These are phyloP conservation scores for Eupeodes corollae DNA, from an alignment of 1,140 invertebrate genomes.

Conservation along the genomic window DNA sequence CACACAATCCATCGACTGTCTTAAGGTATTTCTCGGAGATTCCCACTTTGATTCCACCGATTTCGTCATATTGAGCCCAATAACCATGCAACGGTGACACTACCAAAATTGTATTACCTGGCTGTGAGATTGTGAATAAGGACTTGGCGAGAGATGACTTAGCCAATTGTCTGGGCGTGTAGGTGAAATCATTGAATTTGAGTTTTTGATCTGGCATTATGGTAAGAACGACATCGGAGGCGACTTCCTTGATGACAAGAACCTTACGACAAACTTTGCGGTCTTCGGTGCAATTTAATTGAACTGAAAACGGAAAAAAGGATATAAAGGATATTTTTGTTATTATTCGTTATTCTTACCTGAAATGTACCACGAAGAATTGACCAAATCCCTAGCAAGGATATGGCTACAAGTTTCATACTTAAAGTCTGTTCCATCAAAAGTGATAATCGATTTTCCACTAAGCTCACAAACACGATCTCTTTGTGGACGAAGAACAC, in stretches of 20 bases:
- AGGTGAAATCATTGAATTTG: conserved; percentile 51
- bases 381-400: conserved; percentile 52
- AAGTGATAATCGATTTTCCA: conserved; percentile 62
- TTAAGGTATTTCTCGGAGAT: conserved; percentile 48
- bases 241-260: conserved; percentile 36
- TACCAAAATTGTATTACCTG: conserved; percentile 56
- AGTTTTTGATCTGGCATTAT: conserved; percentile 48
- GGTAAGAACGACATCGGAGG: conserved; percentile 21
- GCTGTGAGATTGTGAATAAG: conserved; percentile 51
- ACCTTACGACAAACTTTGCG: conserved; percentile 48
- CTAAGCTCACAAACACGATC: conserved; percentile 60
- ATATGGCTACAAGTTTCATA: conserved; percentile 72
- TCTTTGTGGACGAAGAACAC: conserved; percentile 45
- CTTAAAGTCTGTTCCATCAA: conserved; percentile 62
- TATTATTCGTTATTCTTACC: conserved; percentile 39
- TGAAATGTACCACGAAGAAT: conserved; percentile 52
- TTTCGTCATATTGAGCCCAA: conserved; percentile 55
- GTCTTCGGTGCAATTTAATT: conserved; percentile 26
- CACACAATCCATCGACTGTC: conserved; percentile 65
- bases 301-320: conserved; percentile 12
- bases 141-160: conserved; percentile 46
- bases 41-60: conserved; percentile 58
- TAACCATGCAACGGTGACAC: conserved; percentile 58
- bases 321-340: background rate
- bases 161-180: conserved; percentile 54